Base-by-base conservation (phyloP, 1,140 invertebrate genomes). In the Nixonia krombeini region DNA sequence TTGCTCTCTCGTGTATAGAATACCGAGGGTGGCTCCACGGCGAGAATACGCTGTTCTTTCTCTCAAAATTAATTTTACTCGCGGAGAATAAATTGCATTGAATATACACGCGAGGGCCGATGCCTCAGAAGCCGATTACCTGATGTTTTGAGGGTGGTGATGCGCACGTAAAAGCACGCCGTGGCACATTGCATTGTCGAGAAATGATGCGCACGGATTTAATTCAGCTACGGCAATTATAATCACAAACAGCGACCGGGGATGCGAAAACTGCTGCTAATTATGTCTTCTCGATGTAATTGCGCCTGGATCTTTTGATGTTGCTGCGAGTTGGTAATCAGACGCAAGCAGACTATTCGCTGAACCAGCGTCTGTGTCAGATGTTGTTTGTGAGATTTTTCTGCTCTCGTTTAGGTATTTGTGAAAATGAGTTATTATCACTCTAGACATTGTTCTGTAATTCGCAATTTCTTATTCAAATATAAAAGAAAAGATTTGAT, bases 11-110 rank as follows among this genome's bases (percentile, higher is more conserved):
- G 61, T 58, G 53, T 55, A 72, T 47, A 44, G 70, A 58, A 72
- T 72, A 58, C 56, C 53, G 29, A 58, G 57, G 35, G 35, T n/a
- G 35, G 49, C 40, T 47, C 55, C 45, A 28, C 25, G 31, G 37
- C 53, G 33, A 53, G 40, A 35, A 47, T 47, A 33, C 21, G 45
- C 50, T 41, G 53, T 47, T 57, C 63, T 67, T 72, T 57, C 46
- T 41, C 44, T 41, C 40, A 37, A 72, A 64, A 72, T 72, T 68
- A 63, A 72, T 72, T 68, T 72, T 38, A 65, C 64, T 72, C 58
- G 46, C 59, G 12, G 16, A 33, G 49, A 44, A 71, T 63, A 68
- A 72, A 64, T 68, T 68, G 56, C 55, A 51, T 49, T 45, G 47
- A 52, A 56, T 64, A 50, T 57, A 56, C 55, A 21, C 56, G 31